Evolutionary conservation across 2,113 vertebrate genomes (phyloP).

Genomic region (Pipa parva): DNA sequence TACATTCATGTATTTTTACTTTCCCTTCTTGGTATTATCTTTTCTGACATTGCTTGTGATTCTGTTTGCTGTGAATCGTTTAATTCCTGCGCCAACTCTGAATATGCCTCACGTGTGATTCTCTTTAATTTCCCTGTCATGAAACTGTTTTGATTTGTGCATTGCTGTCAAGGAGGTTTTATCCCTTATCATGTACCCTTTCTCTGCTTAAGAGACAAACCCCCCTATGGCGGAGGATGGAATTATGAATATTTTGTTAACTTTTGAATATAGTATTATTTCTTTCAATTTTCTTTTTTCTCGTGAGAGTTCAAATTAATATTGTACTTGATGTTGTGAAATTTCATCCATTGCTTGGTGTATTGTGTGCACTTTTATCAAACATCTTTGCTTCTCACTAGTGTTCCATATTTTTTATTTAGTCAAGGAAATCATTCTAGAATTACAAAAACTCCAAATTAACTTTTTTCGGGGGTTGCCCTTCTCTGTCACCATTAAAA

Average conservation of each 20-base stretch:
- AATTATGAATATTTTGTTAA: constrained; percentile 18
- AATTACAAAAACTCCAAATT: too few species aligned
- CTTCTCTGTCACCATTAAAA: too few species aligned
- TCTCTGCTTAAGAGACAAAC: constrained; percentile 41
- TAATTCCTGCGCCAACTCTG: constrained; percentile 76
- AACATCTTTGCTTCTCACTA: background rate
- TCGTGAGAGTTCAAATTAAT: constrained; percentile 41
- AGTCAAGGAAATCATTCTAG: too few species aligned
- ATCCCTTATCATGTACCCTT: constrained; percentile 67
- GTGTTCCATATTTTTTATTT: constrained; percentile 2
- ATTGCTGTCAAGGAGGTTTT: constrained; percentile 67
- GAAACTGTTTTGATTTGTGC: constrained; percentile 59
- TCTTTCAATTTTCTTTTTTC: constrained; percentile 26
- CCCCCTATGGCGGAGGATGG: constrained; percentile 8
- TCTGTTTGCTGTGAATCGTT: constrained; percentile 78
- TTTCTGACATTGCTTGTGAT: constrained; percentile 70
- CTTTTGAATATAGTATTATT: constrained; percentile 27
- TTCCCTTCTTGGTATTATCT: constrained; percentile 52
- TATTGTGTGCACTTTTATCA: constrained; percentile 43
- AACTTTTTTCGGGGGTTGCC: too few species aligned
- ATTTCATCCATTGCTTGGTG: constrained; percentile 31
- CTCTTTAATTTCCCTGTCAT: constrained; percentile 47
- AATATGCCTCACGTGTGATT: constrained; percentile 63
- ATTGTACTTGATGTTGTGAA: constrained; percentile 37
- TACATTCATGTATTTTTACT: constrained; percentile 52